Evolutionary conservation across 2,888 invertebrate species (phyloP), one percentile per base, ranked within the genome.

Genomic region (Drosophila diplacantha): DNA sequence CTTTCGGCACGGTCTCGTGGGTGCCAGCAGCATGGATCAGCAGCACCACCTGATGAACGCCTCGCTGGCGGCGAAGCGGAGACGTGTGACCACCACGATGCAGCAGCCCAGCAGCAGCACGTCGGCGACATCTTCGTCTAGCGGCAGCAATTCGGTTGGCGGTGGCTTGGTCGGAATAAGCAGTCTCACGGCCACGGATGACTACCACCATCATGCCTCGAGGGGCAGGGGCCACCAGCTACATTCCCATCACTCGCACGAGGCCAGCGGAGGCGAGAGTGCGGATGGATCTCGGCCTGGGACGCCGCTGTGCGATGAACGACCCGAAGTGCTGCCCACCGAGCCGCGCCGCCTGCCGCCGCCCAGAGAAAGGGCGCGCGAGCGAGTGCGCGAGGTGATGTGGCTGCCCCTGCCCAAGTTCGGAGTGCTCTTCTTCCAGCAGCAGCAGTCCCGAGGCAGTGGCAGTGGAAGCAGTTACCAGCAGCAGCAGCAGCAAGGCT

Each of bases 391-490:
- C 20, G 91, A 92, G 14, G 94, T 96, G 32, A 91, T 96, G 88
- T 93, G 94, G 81, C 90, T 97, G 81, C 96, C 97, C 22, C 89
- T 97, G 78, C 97, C 97, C 38, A 93, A 94, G 89, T 97, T 97
- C 87, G 97, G 96, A 18, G 91, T 93, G 61, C 92, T 92, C 85
- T 90, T 93, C 81, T 88, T 89, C 85, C 88, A 89, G 67, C 89
- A 88, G 75, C 78, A 89, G 84, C 85, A 83, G 31, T 37, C 37
- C 32, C 47, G 62, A 3, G 62, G 66, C 14, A 44, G 39, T n/a
- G 46, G 47, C 14, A 50, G 62, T 43, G 31, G 63, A 47, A 34
- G 43, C 37, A 71, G 67, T 22, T 79, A 74, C 24, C 24, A 41
- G 39, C 39, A 41, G 53, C 77, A 69, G 57, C 53, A 58, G 29